These are phyloP conservation scores for Chondrosia reniformis DNA, from an alignment of 37 sponge, comb jelly and placozoan genomes.

Conservation along the genomic window DNA sequence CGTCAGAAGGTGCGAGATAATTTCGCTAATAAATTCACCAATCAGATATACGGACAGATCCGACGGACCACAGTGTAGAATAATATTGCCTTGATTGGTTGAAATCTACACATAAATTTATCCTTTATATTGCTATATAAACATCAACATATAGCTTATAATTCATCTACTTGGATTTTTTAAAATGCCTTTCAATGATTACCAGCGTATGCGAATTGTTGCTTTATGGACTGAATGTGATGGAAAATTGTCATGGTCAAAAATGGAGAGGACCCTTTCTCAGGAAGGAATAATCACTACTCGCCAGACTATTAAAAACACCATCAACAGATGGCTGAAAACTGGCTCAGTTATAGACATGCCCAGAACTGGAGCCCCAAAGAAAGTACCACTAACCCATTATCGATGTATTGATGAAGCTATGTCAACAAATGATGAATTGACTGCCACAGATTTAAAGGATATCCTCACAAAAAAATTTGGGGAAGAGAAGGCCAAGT, in stretches of 20 bases:
- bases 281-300: neutral
- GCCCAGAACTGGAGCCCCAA: neutral
- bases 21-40: too few species aligned
- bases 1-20: too few species aligned
- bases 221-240: neutral
- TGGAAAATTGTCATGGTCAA: neutral
- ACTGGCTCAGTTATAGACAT: neutral
- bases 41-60: too few species aligned
- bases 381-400: neutral
- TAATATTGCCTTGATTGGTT: too few species aligned
- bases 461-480: conserved; percentile 10
- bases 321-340: neutral
- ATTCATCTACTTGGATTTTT: too few species aligned
- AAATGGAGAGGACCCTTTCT: neutral
- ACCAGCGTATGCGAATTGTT: neutral
- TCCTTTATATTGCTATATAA: too few species aligned
- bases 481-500: neutral
- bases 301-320: conserved; percentile 1
- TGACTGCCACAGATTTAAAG: conserved; percentile 21
- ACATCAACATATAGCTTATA: too few species aligned
- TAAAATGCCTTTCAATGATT: neutral
- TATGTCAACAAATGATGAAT: conserved; percentile 16
- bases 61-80: too few species aligned
- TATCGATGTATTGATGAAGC: neutral
- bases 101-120: too few species aligned